These are phyloP conservation scores for Macrotis lagotis DNA, from an alignment of 2,113 vertebrate genomes.

Conservation along the genomic window DNA sequence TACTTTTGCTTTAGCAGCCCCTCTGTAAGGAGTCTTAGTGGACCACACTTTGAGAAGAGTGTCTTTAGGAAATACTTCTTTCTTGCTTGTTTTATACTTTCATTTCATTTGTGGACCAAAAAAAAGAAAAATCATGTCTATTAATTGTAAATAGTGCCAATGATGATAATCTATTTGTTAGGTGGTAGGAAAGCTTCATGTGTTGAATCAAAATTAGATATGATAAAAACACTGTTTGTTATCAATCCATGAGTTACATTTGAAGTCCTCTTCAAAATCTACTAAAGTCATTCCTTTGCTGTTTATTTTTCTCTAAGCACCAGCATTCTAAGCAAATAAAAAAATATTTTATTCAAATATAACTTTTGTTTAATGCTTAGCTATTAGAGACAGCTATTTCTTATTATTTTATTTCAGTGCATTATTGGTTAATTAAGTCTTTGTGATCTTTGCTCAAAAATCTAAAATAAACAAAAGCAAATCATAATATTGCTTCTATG, in stretches of 20 bases:
- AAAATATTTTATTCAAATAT: background rate
- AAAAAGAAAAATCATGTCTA: background rate
- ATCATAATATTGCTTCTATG: background rate
- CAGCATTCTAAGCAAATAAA: constrained; percentile 43
- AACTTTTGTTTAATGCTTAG: constrained; percentile 22
- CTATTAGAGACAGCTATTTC: constrained; percentile 26
- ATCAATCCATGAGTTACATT: constrained; percentile 41
- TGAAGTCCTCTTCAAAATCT: constrained; percentile 8
- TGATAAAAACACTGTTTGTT: constrained; percentile 56
- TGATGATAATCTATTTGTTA: constrained; percentile 20
- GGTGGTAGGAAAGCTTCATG: constrained; percentile 55
- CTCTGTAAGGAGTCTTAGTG: background rate
- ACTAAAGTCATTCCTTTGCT: background rate
- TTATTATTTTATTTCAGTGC: constrained; percentile 55
- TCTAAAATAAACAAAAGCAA: background rate
- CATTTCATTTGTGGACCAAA: constrained; percentile 36
- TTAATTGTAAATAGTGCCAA: constrained; percentile 5
- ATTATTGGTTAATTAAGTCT: background rate
- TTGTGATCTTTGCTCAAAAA: constrained; percentile 13
- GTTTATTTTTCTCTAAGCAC: background rate
- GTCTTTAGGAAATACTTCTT: background rate
- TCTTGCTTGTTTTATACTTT: constrained; percentile 6
- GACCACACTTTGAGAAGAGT: background rate
- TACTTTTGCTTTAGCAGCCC: background rate
- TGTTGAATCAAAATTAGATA: constrained; percentile 56